These are phyloP conservation scores for Ondatra zibethicus DNA, from an alignment of 2,113 vertebrate species.

Conservation along the genomic window DNA sequence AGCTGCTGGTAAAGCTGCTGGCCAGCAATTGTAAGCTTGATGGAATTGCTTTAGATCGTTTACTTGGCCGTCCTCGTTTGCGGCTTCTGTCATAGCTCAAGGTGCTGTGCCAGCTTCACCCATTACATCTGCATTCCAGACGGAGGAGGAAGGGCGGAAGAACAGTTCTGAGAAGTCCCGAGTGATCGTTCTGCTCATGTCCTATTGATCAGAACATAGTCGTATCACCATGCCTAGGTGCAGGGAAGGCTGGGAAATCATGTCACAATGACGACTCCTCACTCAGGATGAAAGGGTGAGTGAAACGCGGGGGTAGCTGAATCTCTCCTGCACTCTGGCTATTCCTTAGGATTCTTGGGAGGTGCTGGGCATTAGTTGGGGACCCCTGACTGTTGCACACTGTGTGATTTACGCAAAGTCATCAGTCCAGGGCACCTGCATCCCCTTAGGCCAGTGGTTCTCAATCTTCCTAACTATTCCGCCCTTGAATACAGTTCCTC, in stretches of 20 bases:
- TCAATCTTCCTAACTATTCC: not conserved
- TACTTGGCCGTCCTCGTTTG: not conserved
- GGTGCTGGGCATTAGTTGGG: not conserved
- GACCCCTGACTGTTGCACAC: no score
- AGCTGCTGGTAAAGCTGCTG: not conserved
- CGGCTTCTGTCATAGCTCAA: not conserved
- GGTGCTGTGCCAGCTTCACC: not conserved
- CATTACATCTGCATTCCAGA: not conserved
- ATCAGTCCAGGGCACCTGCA: not conserved
- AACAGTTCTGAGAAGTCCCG: not conserved
- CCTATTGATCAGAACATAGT: not conserved
- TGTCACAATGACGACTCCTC: not conserved
- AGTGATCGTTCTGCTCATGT: not conserved
- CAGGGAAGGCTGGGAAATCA: not conserved
- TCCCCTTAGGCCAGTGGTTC: not conserved
- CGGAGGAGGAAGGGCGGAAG: not conserved
- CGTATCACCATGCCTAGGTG: not conserved
- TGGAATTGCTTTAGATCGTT: not conserved
- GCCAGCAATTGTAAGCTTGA: not conserved
- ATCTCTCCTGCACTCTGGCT: not conserved
- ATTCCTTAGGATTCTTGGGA: not conserved
- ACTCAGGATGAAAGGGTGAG: not conserved
- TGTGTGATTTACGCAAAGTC: not conserved
- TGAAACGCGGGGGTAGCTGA: not conserved
- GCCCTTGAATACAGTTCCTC: not conserved